Base-by-base conservation (phyloP, 1,140 invertebrate genomes). In the Coptotermes formosanus region DNA sequence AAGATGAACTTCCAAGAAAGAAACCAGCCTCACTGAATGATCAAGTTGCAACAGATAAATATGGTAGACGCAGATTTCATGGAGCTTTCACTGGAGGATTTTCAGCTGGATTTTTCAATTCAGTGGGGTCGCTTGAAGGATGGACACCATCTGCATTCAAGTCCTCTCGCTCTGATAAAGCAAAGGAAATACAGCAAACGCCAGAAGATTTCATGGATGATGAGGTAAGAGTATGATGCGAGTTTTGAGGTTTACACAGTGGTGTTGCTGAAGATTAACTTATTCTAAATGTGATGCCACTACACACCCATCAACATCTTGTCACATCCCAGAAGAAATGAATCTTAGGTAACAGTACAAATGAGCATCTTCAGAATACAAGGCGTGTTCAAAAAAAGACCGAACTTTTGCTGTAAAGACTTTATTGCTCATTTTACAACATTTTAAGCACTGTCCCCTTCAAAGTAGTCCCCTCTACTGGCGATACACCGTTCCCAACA, bases 41-140 rank as follows among this genome's bases (percentile, higher is more conserved):
- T 89, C 97, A 99, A 91, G 94, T 96, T 89, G 98, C 96, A 0
- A 95, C 94, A 84, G 99, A 99, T 91, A 95, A 95, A 83, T 94
- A 97, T 91, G 98, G 98, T 3, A 92, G 97, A 88, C 92, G 97
- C 45, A 91, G 99, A 88, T 99, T 99, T 91, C 99, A 99, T 92
- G 99, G 99, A 64, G 99, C 99, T 0, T 99, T 99, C 90, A 99
- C 98, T 12, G 99, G 99, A 4, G 99, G 99, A 8, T 99, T 99
- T 90, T 98, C 98, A 82, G 99, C 99, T 48, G 99, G 99, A 3
- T 99, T 97, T 90, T 99, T 96, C 89, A 99, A 99, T 90, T 97
- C 97, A 14, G 99, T 99, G 84, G 99, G 98, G 0, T 96, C 97
- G 0, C 94, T 96, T 87, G 98, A 99, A 94, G 99, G 99, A 59